Base-by-base conservation (phyloP, 1,140 invertebrate species). In the Sycophaga agraensis region DNA sequence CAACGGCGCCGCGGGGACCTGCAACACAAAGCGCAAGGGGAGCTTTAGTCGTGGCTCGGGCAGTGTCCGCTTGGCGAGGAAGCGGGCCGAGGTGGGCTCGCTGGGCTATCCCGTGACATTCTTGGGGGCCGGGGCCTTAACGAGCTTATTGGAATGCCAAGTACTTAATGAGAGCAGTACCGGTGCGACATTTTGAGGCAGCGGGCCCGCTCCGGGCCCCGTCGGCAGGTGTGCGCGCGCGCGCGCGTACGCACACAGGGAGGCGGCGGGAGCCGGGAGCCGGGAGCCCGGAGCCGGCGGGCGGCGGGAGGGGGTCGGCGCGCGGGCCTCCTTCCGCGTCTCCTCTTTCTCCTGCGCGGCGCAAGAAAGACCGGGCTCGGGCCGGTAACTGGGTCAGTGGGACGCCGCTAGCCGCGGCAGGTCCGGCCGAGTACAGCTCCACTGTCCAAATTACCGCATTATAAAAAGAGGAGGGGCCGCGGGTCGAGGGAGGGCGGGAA, bases 1-100 rank as follows among this genome's bases (percentile, higher is more conserved):
- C 78, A 74, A 76, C 72, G 78, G 75, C 75, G 73, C 77, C 73
- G 77, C 75, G 75, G 69, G 73, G 68, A 79, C 75, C 79, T 81
- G 69, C 0, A 78, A 73, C 61, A 40, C 22, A 8, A 45, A 54
- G 5, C 2, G 21, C n/a, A n/a, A n/a, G n/a, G n/a, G n/a, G n/a
- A n/a, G n/a, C n/a, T n/a, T n/a, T n/a, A n/a, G n/a, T n/a, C n/a
- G n/a, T n/a, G n/a, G n/a, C n/a, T n/a, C n/a, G n/a, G n/a, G n/a
- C n/a, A n/a, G n/a, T n/a, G n/a, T n/a, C n/a, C n/a, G n/a, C n/a
- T n/a, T n/a, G n/a, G n/a, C n/a, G n/a, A n/a, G n/a, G n/a, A n/a
- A n/a, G n/a, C n/a, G n/a, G n/a, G n/a, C n/a, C n/a, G n/a, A n/a
- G n/a, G n/a, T n/a, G n/a, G n/a, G n/a, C n/a, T n/a, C n/a, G n/a